These are phyloP conservation scores for Drosophila persimilis DNA, from an alignment of 1,140 invertebrate genomes.

Conservation along the genomic window DNA sequence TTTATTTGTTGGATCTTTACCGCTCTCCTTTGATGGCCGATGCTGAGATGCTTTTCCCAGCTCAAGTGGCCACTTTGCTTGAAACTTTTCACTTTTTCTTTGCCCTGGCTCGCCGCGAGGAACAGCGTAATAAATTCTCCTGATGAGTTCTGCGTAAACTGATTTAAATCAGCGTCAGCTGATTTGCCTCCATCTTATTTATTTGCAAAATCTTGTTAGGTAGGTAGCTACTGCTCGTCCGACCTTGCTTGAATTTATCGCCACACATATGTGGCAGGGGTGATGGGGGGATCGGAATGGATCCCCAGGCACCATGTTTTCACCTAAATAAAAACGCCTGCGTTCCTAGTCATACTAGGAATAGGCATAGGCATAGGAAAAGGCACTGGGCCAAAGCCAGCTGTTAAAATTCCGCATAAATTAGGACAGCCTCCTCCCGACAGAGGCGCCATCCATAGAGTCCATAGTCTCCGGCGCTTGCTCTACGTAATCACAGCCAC, in stretches of 20 bases:
- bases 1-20: constrained; percentile 41
- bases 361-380: no score
- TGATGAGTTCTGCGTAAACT: constrained; percentile 63
- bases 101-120: not conserved
- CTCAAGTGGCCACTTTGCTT: constrained; percentile 48
- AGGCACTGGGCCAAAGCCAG: constrained; percentile 24
- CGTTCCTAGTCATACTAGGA: no score
- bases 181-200: constrained; percentile 63
- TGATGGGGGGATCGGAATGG: no score
- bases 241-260: constrained; percentile 44
- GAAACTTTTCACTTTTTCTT: constrained; percentile 40
- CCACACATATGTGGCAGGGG: constrained; percentile 16
- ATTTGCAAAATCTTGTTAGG: constrained; percentile 52
- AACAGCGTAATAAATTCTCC: constrained; percentile 57
- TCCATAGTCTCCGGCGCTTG: constrained; percentile 26
- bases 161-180: constrained; percentile 73
- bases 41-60: constrained; percentile 5
- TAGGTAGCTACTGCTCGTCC: constrained; percentile 10
- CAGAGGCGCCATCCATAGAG: constrained; percentile 5
- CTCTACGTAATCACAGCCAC: constrained; percentile 51
- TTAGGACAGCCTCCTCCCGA: constrained; percentile 36
- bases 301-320: constrained; percentile 13
- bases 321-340: constrained; percentile 37
- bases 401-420: constrained; percentile 77
- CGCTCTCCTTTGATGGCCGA: constrained; percentile 24